Evolutionary conservation across 2,888 invertebrate genomes (phyloP).

Genomic region (Andrena chrysosceles): DNA sequence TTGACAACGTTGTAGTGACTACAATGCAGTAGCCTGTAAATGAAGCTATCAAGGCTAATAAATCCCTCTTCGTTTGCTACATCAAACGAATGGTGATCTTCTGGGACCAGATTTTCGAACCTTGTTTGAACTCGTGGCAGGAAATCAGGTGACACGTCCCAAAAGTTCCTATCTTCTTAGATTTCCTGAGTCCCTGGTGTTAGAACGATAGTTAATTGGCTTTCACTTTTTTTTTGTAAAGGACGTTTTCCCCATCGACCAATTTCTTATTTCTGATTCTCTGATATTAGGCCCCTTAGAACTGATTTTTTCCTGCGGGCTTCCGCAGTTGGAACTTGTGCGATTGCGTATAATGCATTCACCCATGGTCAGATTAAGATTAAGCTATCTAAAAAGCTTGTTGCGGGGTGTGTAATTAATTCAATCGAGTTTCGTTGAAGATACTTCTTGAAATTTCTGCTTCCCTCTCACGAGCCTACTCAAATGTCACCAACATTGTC

Average conservation of each 20-base stretch:
- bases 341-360: too few species aligned
- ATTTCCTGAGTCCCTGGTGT: constrained; percentile 37
- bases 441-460: constrained; percentile 36
- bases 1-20: neutral
- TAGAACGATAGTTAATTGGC: constrained; percentile 42
- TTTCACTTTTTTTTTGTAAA: constrained; percentile 49
- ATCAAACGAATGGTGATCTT: neutral
- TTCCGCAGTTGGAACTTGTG: neutral
- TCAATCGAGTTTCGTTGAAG: neutral
- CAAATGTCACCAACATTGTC: constrained; percentile 52
- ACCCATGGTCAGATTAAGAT: neutral
- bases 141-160: neutral
- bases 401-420: neutral
- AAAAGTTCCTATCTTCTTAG: constrained; percentile 15
- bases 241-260: neutral
- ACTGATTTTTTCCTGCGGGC: neutral
- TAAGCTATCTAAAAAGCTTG: too few species aligned
- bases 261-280: constrained; percentile 14
- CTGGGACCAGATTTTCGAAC: neutral
- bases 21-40: constrained; percentile 8
- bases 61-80: neutral
- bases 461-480: constrained; percentile 36
- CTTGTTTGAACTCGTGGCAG: neutral
- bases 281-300: constrained; percentile 17
- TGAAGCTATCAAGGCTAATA: neutral